Base-by-base conservation (phyloP, 2,113 vertebrate genomes). In the Todiramphus saurophagus region DNA sequence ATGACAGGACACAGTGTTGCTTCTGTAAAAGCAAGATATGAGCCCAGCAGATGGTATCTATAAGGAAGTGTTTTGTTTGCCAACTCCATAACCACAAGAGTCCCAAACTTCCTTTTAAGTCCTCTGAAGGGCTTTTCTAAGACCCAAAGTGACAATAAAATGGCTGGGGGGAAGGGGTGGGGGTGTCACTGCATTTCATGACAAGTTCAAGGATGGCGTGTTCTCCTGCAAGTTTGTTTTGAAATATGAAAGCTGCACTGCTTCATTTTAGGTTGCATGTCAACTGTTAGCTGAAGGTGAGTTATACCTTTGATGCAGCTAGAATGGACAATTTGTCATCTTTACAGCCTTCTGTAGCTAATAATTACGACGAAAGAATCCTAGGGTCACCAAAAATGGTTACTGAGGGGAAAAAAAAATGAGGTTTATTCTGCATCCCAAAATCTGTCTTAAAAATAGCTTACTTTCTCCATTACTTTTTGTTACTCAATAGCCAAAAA, bases 11-110 rank as follows among this genome's bases (percentile, higher is more conserved):
- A 68, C 23, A 39, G 35, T 17, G 69, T 64, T 55, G 62, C 41
- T 95, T 95, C 93, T 97, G 95, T 96, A 88, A 94, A 77, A 92
- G 67, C 41, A 89, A 96, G 96, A 96, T 96, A 97, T 7, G 70
- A 91, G n/a, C 58, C 78, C 87, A 93, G 84, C 37, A 96, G 96
- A 96, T 96, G 85, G 63, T 97, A 96, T 97, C 96, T 96, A 30
- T 84, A 91, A 89, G 93, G 96, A 97, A 97, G 87, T 96, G 67
- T 74, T 94, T 95, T 95, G 78, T 94, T 94, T 91, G 90, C 78
- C 85, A 94, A 9, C 59, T 92, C 53, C 44, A 41, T 76, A 96
- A 96, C 93, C 91, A 67, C 94, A 94, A 0, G 0, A 87, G 93
- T 91, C 43, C 55, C 55, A 88, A 73, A 87, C 94, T 93, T 96